phyloP scores from a whole-genome alignment of 2,888 invertebrate genomes.

The Hyppa rectilinea region DNA sequence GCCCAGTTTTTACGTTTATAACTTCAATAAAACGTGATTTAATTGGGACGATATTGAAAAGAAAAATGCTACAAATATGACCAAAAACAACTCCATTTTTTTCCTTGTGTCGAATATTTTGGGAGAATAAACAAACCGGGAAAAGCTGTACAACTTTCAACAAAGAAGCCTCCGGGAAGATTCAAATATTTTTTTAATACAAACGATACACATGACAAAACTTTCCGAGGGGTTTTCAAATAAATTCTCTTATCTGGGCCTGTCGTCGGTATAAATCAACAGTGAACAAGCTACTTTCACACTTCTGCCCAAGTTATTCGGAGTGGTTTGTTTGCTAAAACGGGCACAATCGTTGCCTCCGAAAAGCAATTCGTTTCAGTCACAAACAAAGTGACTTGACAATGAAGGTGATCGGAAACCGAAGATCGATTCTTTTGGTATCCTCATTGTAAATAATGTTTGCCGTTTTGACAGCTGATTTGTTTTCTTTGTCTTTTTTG shows the following conservation, averaged over 20 bases:
- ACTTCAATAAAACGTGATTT: conserved; percentile 40
- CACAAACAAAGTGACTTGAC: conserved; percentile 76
- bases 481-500: background rate
- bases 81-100: background rate
- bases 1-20: conserved; percentile 35
- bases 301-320: conserved; percentile 74
- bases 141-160: conserved; percentile 34
- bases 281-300: conserved; percentile 75
- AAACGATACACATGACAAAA: conserved; percentile 72
- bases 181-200: conserved; percentile 70
- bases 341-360: conserved; percentile 73
- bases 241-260: conserved; percentile 79
- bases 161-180: conserved; percentile 42
- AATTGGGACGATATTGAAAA: conserved; percentile 25
- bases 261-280: conserved; percentile 80
- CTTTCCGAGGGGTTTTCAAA: conserved; percentile 70
- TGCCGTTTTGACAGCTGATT: conserved; percentile 41
- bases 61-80: background rate
- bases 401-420: conserved; percentile 74
- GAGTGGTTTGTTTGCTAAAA: conserved; percentile 79
- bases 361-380: conserved; percentile 79
- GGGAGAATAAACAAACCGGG: conserved; percentile 30
- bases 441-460: conserved; percentile 64
- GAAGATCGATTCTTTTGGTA: conserved; percentile 66
- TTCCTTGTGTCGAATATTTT: background rate